Conservation (phyloP, 2,888 invertebrate genomes). For the Aspidiotus rigidus region DNA sequence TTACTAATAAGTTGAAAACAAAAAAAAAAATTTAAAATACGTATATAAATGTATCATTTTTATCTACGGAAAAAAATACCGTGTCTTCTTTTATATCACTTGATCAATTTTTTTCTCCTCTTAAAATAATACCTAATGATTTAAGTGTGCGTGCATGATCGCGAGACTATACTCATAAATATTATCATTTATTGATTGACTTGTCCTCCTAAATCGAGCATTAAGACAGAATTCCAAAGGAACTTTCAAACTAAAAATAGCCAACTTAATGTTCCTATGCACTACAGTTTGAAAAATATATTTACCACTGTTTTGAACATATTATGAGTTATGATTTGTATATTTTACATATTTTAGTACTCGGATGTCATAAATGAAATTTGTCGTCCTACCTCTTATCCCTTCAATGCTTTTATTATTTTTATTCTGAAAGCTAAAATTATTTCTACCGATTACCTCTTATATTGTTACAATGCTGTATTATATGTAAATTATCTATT, state of each 20-base stretch:
- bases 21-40: constrained; percentile 15
- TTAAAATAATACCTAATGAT: background rate
- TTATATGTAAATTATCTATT: constrained; percentile 30
- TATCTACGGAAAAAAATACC: background rate
- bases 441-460: constrained; percentile 29
- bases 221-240: background rate
- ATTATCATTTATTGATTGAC: background rate
- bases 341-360: constrained; percentile 23
- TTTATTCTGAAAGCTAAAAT: background rate
- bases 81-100: background rate
- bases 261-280: background rate
- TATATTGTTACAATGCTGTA: constrained; percentile 29
- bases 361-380: constrained; percentile 14
- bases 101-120: background rate
- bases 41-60: constrained; percentile 23
- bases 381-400: background rate
- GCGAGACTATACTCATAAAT: background rate
- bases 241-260: background rate
- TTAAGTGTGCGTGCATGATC: background rate
- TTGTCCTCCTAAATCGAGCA: background rate
- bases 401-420: constrained; percentile 22
- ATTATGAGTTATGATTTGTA: constrained; percentile 16
- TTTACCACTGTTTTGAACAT: background rate
- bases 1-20: background rate
- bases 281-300: background rate